phyloP scores from a whole-genome alignment of 30 jellyfish, hydroid and myxozoan genomes.

The Pseudorhiza aurosa region DNA sequence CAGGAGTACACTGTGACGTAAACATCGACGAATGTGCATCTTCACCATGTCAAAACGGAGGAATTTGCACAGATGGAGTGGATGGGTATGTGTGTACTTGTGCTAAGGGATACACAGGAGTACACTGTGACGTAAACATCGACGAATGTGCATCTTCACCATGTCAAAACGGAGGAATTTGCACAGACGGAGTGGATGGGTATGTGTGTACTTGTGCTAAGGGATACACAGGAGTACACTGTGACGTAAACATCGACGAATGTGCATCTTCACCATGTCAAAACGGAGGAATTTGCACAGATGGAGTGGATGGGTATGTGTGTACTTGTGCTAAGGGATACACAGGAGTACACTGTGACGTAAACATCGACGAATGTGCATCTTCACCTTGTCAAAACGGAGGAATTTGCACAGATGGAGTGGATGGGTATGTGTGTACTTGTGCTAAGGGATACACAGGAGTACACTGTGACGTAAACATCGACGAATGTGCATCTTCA shows the following conservation, averaged over 20 bases:
- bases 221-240: conserved; percentile 40
- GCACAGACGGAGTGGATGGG: conserved; percentile 39
- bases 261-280: conserved; percentile 40
- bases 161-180: conserved; percentile 48
- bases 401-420: conserved; percentile 41
- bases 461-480: conserved; percentile 21
- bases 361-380: conserved; percentile 46
- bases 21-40: conserved; percentile 48
- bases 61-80: conserved; percentile 52
- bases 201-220: conserved; percentile 32
- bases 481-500: conserved; percentile 37
- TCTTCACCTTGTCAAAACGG: conserved; percentile 46
- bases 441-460: conserved; percentile 55
- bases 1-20: conserved; percentile 23
- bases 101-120: conserved; percentile 50
- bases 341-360: conserved; percentile 31
- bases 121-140: conserved; percentile 33
- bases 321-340: conserved; percentile 43
- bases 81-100: conserved; percentile 29
- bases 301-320: conserved; percentile 2
- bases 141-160: conserved; percentile 53
- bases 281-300: conserved; percentile 43
- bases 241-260: conserved; percentile 27
- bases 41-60: conserved; percentile 46
- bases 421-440: conserved; percentile 28